Evolutionary conservation across 37 sponge, comb jelly and placozoan genomes (phyloP).

Genomic region (Diacarnus erythraeanus): DNA sequence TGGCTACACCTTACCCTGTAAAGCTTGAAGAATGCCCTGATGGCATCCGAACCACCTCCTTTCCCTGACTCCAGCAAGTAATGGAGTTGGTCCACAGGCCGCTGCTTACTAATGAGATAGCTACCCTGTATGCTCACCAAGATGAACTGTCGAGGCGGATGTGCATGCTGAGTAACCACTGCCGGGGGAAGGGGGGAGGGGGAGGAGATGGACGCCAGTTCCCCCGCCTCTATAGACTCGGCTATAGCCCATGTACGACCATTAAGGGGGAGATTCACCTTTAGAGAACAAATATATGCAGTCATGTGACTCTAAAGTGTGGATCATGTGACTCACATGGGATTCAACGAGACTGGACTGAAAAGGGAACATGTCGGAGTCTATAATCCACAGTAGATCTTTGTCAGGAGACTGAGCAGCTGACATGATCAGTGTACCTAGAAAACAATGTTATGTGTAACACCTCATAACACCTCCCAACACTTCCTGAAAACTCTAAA

Average conservation of each 20-base stretch:
- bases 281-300: not conserved
- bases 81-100: conserved; percentile 91
- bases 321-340: conserved; percentile 30
- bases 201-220: conserved; percentile 37
- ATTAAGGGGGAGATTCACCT: conserved; percentile 52
- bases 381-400: conserved; percentile 78
- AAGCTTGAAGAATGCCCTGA: conserved; percentile 81
- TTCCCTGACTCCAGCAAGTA: conserved; percentile 56
- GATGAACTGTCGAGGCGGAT: conserved; percentile 66
- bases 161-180: conserved; percentile 86
- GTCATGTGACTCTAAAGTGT: not conserved
- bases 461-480: not conserved
- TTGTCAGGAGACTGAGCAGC: conserved; percentile 42
- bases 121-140: conserved; percentile 84
- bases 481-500: too few relatives aligned
- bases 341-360: conserved; percentile 75
- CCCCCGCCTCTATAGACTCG: conserved; percentile 68
- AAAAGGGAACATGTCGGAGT: conserved; percentile 85
- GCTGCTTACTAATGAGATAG: conserved; percentile 64
- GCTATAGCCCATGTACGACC: conserved; percentile 86
- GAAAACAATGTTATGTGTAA: not conserved
- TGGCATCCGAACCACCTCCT: conserved; percentile 55
- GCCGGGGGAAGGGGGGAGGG: conserved; percentile 68
- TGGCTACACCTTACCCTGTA: conserved; percentile 63
- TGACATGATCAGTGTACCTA: conserved; percentile 60